Percentiles rank a stretch among this genome's conserved stretches.
phyloP scores from a whole-genome alignment of 2,113 vertebrate species.

The Phyllopteryx taeniolatus region DNA sequence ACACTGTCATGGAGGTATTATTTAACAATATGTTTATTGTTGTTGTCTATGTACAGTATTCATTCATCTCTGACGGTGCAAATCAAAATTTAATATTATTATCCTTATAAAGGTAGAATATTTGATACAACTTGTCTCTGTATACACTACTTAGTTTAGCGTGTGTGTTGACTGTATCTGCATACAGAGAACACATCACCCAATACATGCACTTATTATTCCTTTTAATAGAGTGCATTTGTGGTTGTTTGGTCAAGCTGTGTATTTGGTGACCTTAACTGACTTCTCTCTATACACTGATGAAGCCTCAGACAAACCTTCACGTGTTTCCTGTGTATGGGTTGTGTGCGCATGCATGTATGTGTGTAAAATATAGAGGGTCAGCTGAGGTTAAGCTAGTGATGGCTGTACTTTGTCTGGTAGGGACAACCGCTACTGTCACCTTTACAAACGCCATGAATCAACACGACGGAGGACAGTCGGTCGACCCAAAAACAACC shows the following conservation, averaged over 20 bases:
- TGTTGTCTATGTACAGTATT: not conserved
- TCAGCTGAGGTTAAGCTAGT: conserved; percentile 56
- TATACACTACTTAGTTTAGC: not conserved
- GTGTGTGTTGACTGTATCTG: not conserved
- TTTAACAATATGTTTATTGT: no score
- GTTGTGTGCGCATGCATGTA: conserved; percentile 19
- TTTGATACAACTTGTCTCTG: not conserved
- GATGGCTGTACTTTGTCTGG: conserved; percentile 76
- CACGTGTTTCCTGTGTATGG: conserved; percentile 38
- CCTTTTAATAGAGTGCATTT: conserved; percentile 5
- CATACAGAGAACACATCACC: not conserved
- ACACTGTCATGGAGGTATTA: not conserved
- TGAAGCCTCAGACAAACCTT: conserved; percentile 77
- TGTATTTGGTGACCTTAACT: conserved; percentile 85
- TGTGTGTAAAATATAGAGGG: conserved; percentile 45
- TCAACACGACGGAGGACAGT: conserved; percentile 65
- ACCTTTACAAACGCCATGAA: conserved; percentile 71
- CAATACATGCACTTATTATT: conserved; percentile 3
- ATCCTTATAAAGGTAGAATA: not conserved
- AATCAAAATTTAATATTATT: not conserved
- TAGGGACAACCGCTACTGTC: conserved; percentile 73
- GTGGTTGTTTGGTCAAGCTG: conserved; percentile 23
- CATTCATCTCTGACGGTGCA: not conserved
- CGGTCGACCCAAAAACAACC: conserved; percentile 65
- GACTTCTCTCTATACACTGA: conserved; percentile 76